Percentiles rank a stretch among this genome's conserved stretches.
These are phyloP conservation scores for Stenodema calcarata DNA, from an alignment of 2,888 invertebrate genomes.

Conservation along the genomic window DNA sequence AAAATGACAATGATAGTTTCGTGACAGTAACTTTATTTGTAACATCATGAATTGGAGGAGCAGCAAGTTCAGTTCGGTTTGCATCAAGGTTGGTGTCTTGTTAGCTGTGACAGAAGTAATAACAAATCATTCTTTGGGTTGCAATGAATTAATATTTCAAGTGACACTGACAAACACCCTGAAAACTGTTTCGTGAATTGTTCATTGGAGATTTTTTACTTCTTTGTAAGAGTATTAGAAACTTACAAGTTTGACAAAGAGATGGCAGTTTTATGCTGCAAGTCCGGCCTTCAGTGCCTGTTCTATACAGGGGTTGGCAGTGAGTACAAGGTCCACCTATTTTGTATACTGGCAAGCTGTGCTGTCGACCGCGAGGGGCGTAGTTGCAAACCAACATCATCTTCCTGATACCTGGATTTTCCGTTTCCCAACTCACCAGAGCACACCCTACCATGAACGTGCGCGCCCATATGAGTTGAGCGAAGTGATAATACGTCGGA, in stretches of 20 bases:
- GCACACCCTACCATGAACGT: slow-evolving; percentile 13
- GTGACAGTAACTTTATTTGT: too few species aligned
- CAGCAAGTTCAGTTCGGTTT: too few species aligned
- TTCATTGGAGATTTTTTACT: too few species aligned
- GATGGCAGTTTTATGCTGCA: neutral
- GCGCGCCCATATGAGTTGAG: slow-evolving; percentile 9
- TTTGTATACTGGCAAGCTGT: neutral
- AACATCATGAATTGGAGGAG: too few species aligned
- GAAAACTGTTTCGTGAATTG: too few species aligned
- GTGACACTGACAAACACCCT: too few species aligned
- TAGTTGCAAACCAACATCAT: neutral
- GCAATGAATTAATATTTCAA: too few species aligned
- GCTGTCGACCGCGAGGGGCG: neutral
- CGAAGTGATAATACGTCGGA: neutral
- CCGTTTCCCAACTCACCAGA: neutral
- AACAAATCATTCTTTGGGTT: too few species aligned
- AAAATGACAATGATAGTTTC: too few species aligned
- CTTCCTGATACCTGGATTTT: neutral
- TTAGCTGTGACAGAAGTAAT: too few species aligned
- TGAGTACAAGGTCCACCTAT: neutral
- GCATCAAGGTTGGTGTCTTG: too few species aligned
- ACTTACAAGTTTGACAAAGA: neutral
- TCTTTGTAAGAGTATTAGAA: neutral
- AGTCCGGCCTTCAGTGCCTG: neutral
- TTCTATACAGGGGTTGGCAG: neutral